These are phyloP conservation scores for Abramis brama DNA, from an alignment of 2,113 vertebrate genomes.

Conservation along the genomic window DNA sequence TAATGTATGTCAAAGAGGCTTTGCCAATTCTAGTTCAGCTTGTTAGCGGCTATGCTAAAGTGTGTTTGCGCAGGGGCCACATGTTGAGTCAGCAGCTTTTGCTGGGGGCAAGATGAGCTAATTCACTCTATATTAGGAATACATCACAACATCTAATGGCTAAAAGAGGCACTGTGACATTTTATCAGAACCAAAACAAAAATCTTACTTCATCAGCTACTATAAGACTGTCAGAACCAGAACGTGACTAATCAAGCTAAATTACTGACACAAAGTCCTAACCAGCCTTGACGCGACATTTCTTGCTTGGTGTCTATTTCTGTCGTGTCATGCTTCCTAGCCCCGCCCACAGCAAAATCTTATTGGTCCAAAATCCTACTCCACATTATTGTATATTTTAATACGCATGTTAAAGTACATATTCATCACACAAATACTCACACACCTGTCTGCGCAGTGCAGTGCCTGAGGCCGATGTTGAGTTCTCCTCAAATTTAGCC, in stretches of 20 bases:
- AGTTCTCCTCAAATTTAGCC: slow-evolving; percentile 87
- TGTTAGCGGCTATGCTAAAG: not conserved
- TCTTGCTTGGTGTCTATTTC: not conserved
- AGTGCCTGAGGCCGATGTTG: slow-evolving; percentile 66
- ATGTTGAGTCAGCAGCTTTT: slow-evolving; percentile 71
- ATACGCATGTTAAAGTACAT: not conserved
- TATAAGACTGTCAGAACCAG: not conserved
- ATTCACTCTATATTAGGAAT: slow-evolving; percentile 72
- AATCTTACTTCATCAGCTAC: not conserved
- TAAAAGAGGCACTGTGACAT: not conserved
- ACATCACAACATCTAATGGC: not conserved
- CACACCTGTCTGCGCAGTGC: slow-evolving; percentile 60
- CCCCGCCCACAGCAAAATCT: not conserved
- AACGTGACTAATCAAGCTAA: not conserved
- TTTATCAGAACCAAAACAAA: not conserved
- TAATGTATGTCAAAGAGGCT: not conserved
- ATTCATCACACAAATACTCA: not conserved
- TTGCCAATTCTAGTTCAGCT: not conserved
- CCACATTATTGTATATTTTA: not conserved
- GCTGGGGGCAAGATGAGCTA: slow-evolving; percentile 61
- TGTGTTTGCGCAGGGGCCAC: slow-evolving; percentile 79
- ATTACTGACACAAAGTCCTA: not conserved
- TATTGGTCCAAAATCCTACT: not conserved
- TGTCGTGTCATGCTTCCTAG: not conserved
- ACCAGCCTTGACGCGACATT: not conserved